Conservation (phyloP, 1,140 invertebrate genomes). For the Scaptomyza montana region DNA sequence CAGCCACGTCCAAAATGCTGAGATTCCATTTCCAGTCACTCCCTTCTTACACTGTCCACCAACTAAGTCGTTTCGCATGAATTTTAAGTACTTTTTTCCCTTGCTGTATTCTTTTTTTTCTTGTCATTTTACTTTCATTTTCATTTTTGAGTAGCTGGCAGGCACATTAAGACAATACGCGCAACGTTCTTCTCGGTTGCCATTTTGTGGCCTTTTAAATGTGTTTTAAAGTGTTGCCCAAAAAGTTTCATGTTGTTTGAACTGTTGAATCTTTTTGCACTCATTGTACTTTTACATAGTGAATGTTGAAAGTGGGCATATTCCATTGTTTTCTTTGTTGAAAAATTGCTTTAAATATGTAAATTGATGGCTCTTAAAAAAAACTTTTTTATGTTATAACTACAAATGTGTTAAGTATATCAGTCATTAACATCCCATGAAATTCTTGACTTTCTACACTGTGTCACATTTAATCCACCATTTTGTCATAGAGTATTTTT, state of each 20-base stretch:
- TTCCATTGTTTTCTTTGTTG: neutral
- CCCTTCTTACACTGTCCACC: slow-evolving; percentile 24
- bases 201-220: slow-evolving; percentile 35
- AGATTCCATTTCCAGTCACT: slow-evolving; percentile 17
- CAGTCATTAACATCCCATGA: no score
- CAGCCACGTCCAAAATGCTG: slow-evolving; percentile 32
- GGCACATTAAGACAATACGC: slow-evolving; percentile 48
- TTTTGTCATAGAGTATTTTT: slow-evolving; percentile 1
- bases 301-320: neutral
- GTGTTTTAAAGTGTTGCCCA: slow-evolving; percentile 41
- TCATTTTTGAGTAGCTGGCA: slow-evolving; percentile 13
- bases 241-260: slow-evolving; percentile 27
- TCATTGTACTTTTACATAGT: slow-evolving; percentile 7
- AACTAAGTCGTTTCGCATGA: slow-evolving; percentile 61
- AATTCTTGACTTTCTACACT: no score
- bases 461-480: no score
- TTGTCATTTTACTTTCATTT: neutral
- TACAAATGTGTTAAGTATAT: neutral
- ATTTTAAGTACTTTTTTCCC: slow-evolving; percentile 48
- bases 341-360: neutral
- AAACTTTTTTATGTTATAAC: neutral
- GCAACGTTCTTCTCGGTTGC: slow-evolving; percentile 5
- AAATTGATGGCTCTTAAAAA: no score
- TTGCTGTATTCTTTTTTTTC: slow-evolving; percentile 6
- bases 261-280: slow-evolving; percentile 22